Evolutionary conservation across 2,888 invertebrate genomes (phyloP).

Genomic region (Sinhomidia bicolor): DNA sequence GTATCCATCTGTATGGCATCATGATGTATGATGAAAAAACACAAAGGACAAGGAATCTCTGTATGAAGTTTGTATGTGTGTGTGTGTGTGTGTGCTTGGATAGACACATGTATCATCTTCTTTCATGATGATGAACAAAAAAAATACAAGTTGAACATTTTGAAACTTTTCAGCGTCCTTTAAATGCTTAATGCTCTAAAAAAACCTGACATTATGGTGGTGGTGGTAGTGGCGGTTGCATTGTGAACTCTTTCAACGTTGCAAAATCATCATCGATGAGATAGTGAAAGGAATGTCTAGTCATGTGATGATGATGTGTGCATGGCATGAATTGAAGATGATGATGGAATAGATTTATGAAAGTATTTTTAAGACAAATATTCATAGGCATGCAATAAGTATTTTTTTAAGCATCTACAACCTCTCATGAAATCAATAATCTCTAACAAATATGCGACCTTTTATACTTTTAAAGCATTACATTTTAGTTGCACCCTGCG

Average conservation of each 20-base stretch:
- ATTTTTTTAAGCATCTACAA: no score
- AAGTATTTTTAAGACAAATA: no score
- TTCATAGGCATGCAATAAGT: no score
- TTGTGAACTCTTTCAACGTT: not conserved
- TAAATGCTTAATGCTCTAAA: not conserved
- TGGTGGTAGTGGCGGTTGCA: not conserved
- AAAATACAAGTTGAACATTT: constrained; percentile 1
- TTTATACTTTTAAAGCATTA: no score
- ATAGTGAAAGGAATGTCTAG: no score
- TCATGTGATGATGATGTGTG: no score
- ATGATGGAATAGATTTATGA: no score
- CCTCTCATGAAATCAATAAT: no score
- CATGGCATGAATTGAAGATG: no score
- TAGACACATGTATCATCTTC: not conserved
- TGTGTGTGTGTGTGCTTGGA: not conserved
- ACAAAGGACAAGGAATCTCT: not conserved
- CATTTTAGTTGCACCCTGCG: no score
- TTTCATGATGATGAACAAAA: not conserved
- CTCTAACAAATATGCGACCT: no score
- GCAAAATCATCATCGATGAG: not conserved
- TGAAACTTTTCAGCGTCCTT: constrained; percentile 41
- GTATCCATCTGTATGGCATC: not conserved
- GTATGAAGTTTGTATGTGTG: not conserved
- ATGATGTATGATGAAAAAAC: not conserved
- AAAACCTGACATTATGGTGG: not conserved